A percentile compares a stretch with the other conserved stretches of the same genome.
Conservation (phyloP, 2,113 vertebrate genomes). For the Sprattus sprattus region DNA sequence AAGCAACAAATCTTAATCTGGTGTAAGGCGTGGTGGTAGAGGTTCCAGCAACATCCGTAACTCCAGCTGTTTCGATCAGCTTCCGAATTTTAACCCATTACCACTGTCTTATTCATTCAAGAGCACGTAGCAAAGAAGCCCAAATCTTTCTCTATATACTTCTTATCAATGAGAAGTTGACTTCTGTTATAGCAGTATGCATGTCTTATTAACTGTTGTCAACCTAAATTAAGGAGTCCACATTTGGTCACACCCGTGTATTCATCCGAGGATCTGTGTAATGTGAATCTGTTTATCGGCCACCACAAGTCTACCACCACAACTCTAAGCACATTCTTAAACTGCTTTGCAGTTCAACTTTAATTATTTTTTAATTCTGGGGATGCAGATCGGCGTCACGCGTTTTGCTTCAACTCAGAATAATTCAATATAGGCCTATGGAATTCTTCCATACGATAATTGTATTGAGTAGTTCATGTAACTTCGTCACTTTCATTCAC, state of each 20-base stretch:
- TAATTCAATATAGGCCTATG: too few relatives aligned
- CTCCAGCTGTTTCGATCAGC: constrained; percentile 44
- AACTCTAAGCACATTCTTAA: too few relatives aligned
- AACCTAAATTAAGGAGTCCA: not conserved
- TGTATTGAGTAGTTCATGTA: not conserved
- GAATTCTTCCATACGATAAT: too few relatives aligned
- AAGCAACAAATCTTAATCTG: constrained; percentile 58
- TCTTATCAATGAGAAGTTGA: not conserved
- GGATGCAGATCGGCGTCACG: not conserved
- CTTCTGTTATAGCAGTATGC: not conserved
- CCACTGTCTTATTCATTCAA: not conserved
- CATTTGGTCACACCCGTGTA: not conserved
- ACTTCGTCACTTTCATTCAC: not conserved
- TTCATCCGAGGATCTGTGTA: not conserved
- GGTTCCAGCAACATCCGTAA: constrained; percentile 37
- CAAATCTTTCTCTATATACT: not conserved
- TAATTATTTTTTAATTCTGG: not conserved
- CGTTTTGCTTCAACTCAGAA: not conserved
- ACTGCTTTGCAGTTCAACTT: not conserved
- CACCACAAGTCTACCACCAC: too few relatives aligned
- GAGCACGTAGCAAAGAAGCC: not conserved
- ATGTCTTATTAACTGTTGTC: not conserved
- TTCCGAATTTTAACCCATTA: constrained; percentile 3
- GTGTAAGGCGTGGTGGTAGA: constrained; percentile 60
- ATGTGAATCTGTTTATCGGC: not conserved